Evolutionary conservation across 2,888 invertebrate species (phyloP).

Genomic region (Trimorus sp.): DNA sequence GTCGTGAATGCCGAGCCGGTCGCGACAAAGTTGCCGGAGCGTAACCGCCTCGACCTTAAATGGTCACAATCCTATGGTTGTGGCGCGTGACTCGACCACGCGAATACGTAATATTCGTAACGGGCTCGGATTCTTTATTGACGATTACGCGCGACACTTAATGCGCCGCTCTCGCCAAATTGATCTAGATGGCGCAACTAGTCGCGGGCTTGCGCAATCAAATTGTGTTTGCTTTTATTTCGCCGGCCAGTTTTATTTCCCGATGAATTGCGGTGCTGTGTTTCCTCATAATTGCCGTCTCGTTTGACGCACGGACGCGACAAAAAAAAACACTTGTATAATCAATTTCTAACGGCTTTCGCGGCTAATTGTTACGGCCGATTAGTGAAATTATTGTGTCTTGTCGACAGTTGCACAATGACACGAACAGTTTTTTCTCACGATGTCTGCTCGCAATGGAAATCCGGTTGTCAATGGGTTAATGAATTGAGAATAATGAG

Average conservation of each 20-base stretch:
- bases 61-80: slow-evolving; percentile 69
- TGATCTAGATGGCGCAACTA: too few relatives aligned
- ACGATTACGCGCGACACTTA: slow-evolving; percentile 39
- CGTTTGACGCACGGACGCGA: slow-evolving; percentile 5
- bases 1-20: slow-evolving; percentile 33
- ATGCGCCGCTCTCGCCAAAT: background rate
- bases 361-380: background rate
- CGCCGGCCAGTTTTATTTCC: slow-evolving; percentile 21
- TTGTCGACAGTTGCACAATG: background rate
- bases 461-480: too few relatives aligned
- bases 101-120: slow-evolving; percentile 66
- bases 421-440: too few relatives aligned
- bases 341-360: slow-evolving; percentile 3
- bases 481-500: too few relatives aligned
- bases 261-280: slow-evolving; percentile 1
- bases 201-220: too few relatives aligned
- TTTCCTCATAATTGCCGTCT: slow-evolving; percentile 16
- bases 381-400: background rate
- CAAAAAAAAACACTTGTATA: slow-evolving; percentile 11
- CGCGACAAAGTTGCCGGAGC: slow-evolving; percentile 54
- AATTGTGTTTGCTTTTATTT: slow-evolving; percentile 44
- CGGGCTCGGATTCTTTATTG: slow-evolving; percentile 36
- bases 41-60: slow-evolving; percentile 71
- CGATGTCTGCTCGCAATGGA: too few relatives aligned
- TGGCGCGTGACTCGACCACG: slow-evolving; percentile 65